These are phyloP conservation scores for Hippasteria phrygiana DNA, from an alignment of 53 echinoderm and acorn worm genomes.

Conservation along the genomic window DNA sequence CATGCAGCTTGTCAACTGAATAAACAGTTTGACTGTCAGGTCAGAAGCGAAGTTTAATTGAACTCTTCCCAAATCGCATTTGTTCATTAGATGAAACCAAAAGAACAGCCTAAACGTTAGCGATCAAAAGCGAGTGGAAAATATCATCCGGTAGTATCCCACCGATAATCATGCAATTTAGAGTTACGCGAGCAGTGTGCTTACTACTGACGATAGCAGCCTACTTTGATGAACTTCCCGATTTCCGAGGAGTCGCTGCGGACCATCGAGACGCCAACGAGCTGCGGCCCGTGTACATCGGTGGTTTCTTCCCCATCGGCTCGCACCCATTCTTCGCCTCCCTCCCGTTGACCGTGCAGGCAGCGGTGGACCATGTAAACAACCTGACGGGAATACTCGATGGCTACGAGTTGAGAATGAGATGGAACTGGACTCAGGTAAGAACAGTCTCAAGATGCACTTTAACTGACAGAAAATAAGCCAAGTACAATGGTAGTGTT, in stretches of 20 bases:
- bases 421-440: conserved; percentile 82
- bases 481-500: too few species aligned
- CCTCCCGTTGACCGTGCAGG: conserved; percentile 63
- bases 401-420: conserved; percentile 66
- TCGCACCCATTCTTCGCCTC: conserved; percentile 38
- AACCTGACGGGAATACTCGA: conserved; percentile 70
- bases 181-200: background rate
- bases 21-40: too few species aligned
- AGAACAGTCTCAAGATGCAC: background rate
- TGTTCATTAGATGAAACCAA: too few species aligned
- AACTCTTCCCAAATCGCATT: too few species aligned
- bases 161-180: background rate
- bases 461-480: background rate
- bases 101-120: too few species aligned
- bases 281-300: conserved; percentile 59
- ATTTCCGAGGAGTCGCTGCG: background rate
- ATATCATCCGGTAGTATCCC: background rate
- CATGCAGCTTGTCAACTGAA: too few species aligned
- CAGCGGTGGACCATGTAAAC: conserved; percentile 70
- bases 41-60: too few species aligned
- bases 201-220: conserved; percentile 37
- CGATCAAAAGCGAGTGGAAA: too few species aligned
- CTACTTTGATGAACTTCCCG: conserved; percentile 30
- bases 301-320: conserved; percentile 72
- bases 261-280: background rate